Conservation (phyloP, 2,797 vertebrate genomes). For the Anguilla megastoma region DNA sequence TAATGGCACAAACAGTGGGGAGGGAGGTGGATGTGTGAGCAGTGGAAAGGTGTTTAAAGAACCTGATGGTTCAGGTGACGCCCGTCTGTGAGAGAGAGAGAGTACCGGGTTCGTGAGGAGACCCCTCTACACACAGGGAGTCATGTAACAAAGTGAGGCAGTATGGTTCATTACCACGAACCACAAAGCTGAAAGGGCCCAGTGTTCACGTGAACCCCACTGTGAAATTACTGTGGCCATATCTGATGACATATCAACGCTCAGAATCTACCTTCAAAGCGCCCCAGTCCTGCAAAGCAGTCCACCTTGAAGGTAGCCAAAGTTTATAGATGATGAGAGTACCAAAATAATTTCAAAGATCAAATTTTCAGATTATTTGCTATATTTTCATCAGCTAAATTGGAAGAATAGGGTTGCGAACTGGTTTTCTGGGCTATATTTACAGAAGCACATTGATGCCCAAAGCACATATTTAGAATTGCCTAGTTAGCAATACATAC, state of each 20-base stretch:
- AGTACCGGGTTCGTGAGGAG: neutral
- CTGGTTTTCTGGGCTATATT: neutral
- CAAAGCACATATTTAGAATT: neutral
- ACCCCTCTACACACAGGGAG: neutral
- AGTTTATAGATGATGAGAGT: neutral
- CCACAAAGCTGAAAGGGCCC: conserved; percentile 41
- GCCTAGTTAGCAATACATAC: neutral
- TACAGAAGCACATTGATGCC: neutral
- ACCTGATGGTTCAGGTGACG: neutral
- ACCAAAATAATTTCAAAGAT: neutral
- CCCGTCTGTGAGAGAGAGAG: conserved; percentile 1
- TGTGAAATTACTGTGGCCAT: conserved; percentile 50
- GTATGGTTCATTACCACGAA: conserved; percentile 44
- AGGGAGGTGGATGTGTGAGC: neutral
- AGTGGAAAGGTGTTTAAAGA: neutral
- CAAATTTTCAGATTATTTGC: neutral
- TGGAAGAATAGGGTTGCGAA: neutral
- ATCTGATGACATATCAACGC: conserved; percentile 46
- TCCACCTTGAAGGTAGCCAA: conserved; percentile 27
- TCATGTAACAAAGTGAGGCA: conserved; percentile 40
- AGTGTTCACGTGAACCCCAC: conserved; percentile 40
- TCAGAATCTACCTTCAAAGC: conserved; percentile 46
- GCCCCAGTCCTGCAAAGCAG: conserved; percentile 24
- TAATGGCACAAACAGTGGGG: neutral
- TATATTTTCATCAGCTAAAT: neutral